A percentile compares a stretch with the other conserved stretches of the same genome.
Conservation (phyloP, 1,140 invertebrate species). For the Lordiphosa clarofinis region DNA sequence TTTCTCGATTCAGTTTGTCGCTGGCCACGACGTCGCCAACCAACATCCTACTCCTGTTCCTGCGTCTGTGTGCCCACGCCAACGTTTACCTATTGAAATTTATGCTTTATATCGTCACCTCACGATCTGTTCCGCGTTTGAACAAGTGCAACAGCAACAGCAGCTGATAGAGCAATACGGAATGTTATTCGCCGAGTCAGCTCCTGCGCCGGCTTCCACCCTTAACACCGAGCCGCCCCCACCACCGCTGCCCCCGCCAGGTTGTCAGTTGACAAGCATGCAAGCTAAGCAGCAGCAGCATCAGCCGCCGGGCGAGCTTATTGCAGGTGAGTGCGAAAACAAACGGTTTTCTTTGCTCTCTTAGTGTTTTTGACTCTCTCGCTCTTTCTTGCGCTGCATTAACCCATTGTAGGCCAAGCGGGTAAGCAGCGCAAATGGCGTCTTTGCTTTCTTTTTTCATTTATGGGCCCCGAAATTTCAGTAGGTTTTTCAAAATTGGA, state of each 20-base stretch:
- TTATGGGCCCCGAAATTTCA: too few relatives aligned
- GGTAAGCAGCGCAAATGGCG: too few relatives aligned
- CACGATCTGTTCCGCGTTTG: constrained; percentile 65
- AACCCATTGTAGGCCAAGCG: background rate
- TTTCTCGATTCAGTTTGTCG: constrained; percentile 52
- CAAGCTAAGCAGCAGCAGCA: constrained; percentile 43
- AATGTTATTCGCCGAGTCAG: constrained; percentile 59
- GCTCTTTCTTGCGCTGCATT: background rate
- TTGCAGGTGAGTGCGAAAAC: constrained; percentile 47
- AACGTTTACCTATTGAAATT: constrained; percentile 60
- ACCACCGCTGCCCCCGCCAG: constrained; percentile 26
- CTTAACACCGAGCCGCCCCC: constrained; percentile 36
- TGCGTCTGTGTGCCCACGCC: constrained; percentile 19
- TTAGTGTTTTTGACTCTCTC: background rate
- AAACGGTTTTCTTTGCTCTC: constrained; percentile 3
- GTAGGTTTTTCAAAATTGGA: too few relatives aligned
- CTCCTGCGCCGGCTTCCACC: background rate
- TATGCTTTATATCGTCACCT: constrained; percentile 77
- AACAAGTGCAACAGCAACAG: constrained; percentile 77
- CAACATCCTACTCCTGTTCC: constrained; percentile 13
- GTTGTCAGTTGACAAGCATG: constrained; percentile 24
- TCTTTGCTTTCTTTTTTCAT: too few relatives aligned
- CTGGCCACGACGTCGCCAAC: constrained; percentile 16
- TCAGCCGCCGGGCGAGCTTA: constrained; percentile 49
- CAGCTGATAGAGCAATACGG: constrained; percentile 69